Percentiles rank a stretch among this genome's conserved stretches.
phyloP scores from a whole-genome alignment of 2,797 vertebrate genomes.

The Graptemys geographica region DNA sequence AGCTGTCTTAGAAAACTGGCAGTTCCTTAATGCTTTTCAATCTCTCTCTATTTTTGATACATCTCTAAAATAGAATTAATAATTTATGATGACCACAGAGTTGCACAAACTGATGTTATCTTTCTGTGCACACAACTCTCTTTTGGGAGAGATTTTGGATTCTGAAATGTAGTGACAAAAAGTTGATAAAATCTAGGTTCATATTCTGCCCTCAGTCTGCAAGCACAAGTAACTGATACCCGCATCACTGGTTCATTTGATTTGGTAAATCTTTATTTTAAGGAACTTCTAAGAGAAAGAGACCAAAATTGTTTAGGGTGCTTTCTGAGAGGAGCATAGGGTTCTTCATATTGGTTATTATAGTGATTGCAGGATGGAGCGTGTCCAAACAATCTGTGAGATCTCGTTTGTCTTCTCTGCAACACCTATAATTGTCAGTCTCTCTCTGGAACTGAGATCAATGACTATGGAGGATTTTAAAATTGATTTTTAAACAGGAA shows the following conservation, averaged over 20 bases:
- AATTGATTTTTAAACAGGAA: neutral
- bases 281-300: neutral
- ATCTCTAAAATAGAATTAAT: neutral
- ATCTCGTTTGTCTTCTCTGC: neutral
- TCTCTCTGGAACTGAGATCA: neutral
- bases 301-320: neutral
- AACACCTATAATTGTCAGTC: neutral
- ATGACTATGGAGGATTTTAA: neutral
- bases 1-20: neutral
- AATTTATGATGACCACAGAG: neutral
- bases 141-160: neutral
- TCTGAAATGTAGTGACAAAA: neutral
- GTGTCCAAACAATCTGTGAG: neutral
- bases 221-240: neutral
- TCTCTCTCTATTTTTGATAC: neutral
- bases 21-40: neutral
- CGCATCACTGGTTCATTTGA: neutral
- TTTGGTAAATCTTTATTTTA: neutral
- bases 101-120: neutral
- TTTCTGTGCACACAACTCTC: neutral
- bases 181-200: neutral
- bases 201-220: neutral
- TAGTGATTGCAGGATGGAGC: neutral
- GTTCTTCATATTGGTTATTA: neutral
- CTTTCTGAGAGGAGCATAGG: neutral